Percentiles rank a stretch among this genome's conserved stretches.
These are phyloP conservation scores for Lasioglossum albipes DNA, from an alignment of 1,140 invertebrate species.

Conservation along the genomic window DNA sequence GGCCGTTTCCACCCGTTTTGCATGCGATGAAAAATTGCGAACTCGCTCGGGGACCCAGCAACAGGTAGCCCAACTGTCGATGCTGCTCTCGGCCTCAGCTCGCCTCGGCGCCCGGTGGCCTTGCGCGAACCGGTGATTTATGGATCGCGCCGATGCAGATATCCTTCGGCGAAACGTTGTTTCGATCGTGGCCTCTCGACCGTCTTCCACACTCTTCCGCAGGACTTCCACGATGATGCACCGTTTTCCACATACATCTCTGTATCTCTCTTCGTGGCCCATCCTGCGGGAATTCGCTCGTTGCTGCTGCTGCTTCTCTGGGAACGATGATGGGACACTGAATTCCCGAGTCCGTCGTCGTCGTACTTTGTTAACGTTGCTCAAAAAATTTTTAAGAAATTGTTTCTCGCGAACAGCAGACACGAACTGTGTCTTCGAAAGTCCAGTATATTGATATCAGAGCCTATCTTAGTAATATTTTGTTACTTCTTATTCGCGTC, in stretches of 20 bases:
- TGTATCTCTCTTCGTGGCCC: not conserved
- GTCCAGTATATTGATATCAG: too few relatives aligned
- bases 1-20: not conserved
- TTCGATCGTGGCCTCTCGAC: not conserved
- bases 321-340: not conserved
- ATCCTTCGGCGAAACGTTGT: not conserved
- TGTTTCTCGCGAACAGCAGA: too few relatives aligned
- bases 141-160: slow-evolving; percentile 15
- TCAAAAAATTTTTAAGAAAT: too few relatives aligned
- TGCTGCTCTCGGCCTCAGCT: not conserved
- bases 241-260: not conserved
- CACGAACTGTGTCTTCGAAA: too few relatives aligned
- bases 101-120: not conserved
- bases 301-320: not conserved
- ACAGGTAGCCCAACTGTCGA: slow-evolving; percentile 49
- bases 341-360: too few relatives aligned
- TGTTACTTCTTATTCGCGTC: too few relatives aligned
- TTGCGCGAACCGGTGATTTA: slow-evolving; percentile 35
- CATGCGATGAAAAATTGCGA: not conserved
- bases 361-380: too few relatives aligned
- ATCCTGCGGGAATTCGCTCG: not conserved
- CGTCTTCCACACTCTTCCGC: not conserved
- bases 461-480: too few relatives aligned
- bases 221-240: not conserved
- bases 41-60: slow-evolving; percentile 21